Evolutionary conservation across 2,888 invertebrate genomes (phyloP), one percentile per base, ranked within the genome.

Genomic region (Crepidodera aurea): DNA sequence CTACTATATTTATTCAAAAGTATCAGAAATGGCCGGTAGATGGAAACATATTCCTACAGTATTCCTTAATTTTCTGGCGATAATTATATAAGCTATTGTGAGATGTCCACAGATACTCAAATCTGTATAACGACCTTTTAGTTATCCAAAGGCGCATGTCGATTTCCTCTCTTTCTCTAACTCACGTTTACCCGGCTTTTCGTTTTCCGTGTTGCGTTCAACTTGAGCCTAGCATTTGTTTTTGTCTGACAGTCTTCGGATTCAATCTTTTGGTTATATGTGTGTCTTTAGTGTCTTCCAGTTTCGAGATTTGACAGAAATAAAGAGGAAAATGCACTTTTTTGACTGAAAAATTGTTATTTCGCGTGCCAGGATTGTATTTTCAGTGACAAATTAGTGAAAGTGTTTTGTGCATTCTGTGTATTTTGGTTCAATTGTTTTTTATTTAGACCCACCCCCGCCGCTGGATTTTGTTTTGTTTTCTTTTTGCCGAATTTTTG

Each of bases 251-350:
- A 73, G 72, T 72, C 64, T 69, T 69, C 69, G 71, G 70, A 44
- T 72, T 71, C 67, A 71, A 69, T 71, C 66, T 62, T n/a, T n/a
- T 67, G 69, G 68, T 69, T 69, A 67, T 67, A 67, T 68, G 69
- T 69, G 65, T 63, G 69, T 72, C 73, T 74, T 75, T 73, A 74
- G 75, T 75, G 75, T 75, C 73, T 74, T 73, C 72, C 71, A 69
- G 64, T 64, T 61, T 64, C 63, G 67, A 69, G 67, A 70, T 69
- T 64, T 51, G 66, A 60, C 62, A 65, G 67, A 70, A 71, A 67
- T 66, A 54, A 51, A 60, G 58, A 59, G 58, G 64, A 63, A 56
- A 53, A 56, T 29, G 12, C 3, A 50, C 44, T 39, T 57, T 27
- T 54, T 50, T 42, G 48, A 42, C 39, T 48, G 34, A 60, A 65